phyloP scores from a whole-genome alignment of 1,140 invertebrate genomes.

The Apis laboriosa region DNA sequence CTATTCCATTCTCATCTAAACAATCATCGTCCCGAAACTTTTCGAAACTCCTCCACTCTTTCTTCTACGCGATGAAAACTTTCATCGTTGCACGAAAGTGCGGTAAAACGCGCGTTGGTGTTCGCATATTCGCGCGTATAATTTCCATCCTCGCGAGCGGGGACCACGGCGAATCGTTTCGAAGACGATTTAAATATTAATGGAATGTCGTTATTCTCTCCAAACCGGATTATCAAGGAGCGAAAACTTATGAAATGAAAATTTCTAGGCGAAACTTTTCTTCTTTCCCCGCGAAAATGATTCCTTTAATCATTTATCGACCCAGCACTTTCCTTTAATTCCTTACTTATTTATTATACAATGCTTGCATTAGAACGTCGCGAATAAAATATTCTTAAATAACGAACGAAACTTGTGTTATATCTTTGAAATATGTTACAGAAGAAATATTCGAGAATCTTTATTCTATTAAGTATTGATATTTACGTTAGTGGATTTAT shows the following conservation, averaged over 20 bases:
- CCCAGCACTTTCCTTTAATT: no score
- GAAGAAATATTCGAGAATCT: no score
- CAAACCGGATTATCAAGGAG: background rate
- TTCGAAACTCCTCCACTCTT: background rate
- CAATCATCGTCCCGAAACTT: background rate
- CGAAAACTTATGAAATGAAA: background rate
- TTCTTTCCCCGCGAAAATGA: background rate
- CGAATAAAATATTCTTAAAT: no score
- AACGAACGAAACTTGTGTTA: no score
- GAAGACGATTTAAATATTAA: constrained; percentile 4
- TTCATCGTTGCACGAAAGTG: no score
- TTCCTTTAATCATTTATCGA: background rate
- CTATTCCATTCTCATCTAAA: background rate
- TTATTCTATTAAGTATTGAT: no score
- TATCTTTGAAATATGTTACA: no score
- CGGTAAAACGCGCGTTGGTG: background rate
- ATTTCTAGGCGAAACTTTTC: constrained; percentile 3
- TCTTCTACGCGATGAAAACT: background rate
- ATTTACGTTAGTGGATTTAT: no score
- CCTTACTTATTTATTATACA: no score
- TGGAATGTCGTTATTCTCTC: background rate
- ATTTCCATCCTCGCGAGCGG: background rate
- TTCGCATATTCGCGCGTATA: background rate
- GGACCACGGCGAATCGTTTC: background rate
- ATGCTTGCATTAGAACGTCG: no score